Evolutionary conservation across 1,140 invertebrate genomes (phyloP).

Genomic region (Copidosoma floridanum): DNA sequence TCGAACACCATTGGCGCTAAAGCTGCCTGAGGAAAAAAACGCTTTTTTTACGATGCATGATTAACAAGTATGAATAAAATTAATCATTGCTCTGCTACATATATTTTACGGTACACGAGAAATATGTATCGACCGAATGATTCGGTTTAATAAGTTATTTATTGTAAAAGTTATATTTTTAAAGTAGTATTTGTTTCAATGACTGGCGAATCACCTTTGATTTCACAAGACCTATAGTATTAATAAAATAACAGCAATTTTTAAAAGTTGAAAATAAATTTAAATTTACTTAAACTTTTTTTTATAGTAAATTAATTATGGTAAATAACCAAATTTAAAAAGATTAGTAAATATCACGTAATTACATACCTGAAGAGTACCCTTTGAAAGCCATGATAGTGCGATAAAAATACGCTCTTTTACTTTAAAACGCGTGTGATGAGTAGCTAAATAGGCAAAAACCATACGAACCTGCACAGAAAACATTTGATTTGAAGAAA

Average conservation of each 20-base stretch:
- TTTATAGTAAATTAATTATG: too few species aligned
- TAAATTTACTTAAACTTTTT: too few species aligned
- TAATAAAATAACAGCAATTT: neutral
- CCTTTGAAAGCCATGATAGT: constrained; percentile 47
- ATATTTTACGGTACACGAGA: too few species aligned
- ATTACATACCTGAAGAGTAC: constrained; percentile 44
- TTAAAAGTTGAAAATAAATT: too few species aligned
- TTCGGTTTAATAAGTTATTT: neutral
- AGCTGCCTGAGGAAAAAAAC: constrained; percentile 40
- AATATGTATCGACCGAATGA: too few species aligned
- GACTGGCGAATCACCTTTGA: too few species aligned
- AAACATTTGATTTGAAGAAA: too few species aligned
- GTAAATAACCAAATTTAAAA: too few species aligned
- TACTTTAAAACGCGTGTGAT: constrained; percentile 34
- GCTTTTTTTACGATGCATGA: constrained; percentile 9
- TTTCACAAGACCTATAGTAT: too few species aligned
- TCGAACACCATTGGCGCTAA: constrained; percentile 47
- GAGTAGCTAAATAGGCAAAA: constrained; percentile 33
- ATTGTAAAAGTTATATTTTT: too few species aligned
- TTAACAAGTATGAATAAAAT: too few species aligned
- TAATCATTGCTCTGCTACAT: neutral
- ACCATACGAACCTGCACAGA: constrained; percentile 39
- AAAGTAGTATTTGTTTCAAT: too few species aligned
- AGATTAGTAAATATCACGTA: neutral
- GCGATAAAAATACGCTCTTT: constrained; percentile 48